Evolutionary conservation across 2,113 vertebrate species (phyloP).

Genomic region (Fulica atra): DNA sequence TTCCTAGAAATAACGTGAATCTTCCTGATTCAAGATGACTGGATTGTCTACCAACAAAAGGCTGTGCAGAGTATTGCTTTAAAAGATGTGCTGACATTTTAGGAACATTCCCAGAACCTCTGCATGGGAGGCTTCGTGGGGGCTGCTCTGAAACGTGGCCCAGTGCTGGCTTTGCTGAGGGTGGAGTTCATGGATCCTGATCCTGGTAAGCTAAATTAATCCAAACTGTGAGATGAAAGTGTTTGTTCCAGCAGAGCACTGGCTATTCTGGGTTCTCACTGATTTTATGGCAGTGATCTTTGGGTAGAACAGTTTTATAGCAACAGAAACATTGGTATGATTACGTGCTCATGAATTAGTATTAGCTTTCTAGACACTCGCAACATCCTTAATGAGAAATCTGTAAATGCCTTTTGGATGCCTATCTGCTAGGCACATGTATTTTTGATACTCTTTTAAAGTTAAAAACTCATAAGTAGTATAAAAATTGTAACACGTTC

Average conservation of each 20-base stretch:
- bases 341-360: neutral
- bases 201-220: neutral
- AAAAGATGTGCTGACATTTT: neutral
- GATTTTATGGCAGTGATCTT: neutral
- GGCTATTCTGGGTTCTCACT: neutral
- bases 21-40: neutral
- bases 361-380: neutral
- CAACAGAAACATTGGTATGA: neutral
- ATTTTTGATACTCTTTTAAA: neutral
- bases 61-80: neutral
- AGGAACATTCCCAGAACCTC: neutral
- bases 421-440: neutral
- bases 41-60: neutral
- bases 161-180: neutral
- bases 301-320: neutral
- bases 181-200: neutral
- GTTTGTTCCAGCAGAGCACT: neutral
- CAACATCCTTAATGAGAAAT: neutral
- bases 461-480: neutral
- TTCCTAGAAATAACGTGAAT: slow-evolving; percentile 24
- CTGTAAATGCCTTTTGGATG: neutral
- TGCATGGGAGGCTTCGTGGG: neutral
- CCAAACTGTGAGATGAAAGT: neutral
- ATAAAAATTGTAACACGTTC: neutral
- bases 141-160: neutral